Evolutionary conservation across 2,797 vertebrate genomes (phyloP).

Genomic region (Fringilla coelebs): DNA sequence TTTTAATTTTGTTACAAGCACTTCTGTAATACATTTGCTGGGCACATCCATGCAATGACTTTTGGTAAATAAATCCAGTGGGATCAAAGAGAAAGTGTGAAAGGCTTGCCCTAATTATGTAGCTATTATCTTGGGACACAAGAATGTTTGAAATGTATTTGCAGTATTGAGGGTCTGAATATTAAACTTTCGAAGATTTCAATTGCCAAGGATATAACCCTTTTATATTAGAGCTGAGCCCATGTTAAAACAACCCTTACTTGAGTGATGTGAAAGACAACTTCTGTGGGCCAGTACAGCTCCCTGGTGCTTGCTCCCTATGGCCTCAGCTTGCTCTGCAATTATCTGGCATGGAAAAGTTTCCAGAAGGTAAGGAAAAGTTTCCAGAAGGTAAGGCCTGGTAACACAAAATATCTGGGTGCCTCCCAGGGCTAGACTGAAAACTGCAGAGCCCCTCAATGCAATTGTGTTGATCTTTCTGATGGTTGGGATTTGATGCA

Average conservation of each 20-base stretch:
- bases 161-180: neutral
- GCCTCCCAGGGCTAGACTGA: neutral
- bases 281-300: neutral
- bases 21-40: neutral
- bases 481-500: neutral
- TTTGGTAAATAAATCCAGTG: constrained; percentile 17
- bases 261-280: neutral
- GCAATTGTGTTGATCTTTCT: neutral
- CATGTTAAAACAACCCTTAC: neutral
- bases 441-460: neutral
- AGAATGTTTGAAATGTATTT: neutral
- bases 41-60: neutral
- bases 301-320: neutral
- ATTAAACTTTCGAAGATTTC: neutral
- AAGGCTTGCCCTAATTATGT: neutral
- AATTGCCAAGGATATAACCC: neutral
- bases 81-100: constrained; percentile 49
- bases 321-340: neutral
- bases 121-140: neutral
- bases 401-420: neutral
- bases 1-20: neutral
- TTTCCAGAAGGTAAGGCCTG: neutral
- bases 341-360: neutral
- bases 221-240: neutral
- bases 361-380: neutral